These are phyloP conservation scores for Saiga tatarica DNA, from an alignment of 2,113 vertebrate species.

Conservation along the genomic window DNA sequence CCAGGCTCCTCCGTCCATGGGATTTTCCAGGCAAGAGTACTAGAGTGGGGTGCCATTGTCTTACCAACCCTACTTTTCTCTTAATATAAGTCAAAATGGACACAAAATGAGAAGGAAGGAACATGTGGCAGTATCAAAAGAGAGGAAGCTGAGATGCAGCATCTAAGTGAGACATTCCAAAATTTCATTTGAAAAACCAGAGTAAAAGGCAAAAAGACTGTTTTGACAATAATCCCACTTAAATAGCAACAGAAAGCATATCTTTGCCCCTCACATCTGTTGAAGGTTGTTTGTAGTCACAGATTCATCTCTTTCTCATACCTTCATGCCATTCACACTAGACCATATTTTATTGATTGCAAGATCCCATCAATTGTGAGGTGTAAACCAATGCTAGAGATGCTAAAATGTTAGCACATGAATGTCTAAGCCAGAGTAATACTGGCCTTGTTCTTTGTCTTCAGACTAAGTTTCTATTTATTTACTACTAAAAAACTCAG, in stretches of 20 bases:
- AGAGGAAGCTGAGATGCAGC: not conserved
- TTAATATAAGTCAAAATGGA: not conserved
- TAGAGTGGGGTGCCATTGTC: too few relatives aligned
- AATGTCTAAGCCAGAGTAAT: not conserved
- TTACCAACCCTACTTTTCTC: not conserved
- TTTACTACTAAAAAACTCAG: not conserved
- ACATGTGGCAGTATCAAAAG: not conserved
- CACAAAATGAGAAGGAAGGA: not conserved
- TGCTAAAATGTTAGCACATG: not conserved
- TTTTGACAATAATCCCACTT: not conserved
- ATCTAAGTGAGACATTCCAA: not conserved
- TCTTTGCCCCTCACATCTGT: not conserved
- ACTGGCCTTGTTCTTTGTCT: not conserved
- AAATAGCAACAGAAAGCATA: not conserved
- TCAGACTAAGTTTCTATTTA: not conserved
- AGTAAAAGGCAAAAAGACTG: not conserved
- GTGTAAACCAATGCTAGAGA: not conserved
- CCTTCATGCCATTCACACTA: not conserved
- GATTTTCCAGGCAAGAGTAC: too few relatives aligned
- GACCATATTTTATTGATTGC: not conserved
- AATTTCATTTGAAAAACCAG: not conserved
- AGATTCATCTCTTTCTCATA: not conserved
- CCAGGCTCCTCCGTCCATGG: too few relatives aligned
- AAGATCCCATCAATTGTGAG: not conserved
- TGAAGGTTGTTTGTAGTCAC: not conserved